Percentiles rank a stretch among this genome's conserved stretches.
phyloP scores from a whole-genome alignment of 2,113 vertebrate species.

The Turnix velox region DNA sequence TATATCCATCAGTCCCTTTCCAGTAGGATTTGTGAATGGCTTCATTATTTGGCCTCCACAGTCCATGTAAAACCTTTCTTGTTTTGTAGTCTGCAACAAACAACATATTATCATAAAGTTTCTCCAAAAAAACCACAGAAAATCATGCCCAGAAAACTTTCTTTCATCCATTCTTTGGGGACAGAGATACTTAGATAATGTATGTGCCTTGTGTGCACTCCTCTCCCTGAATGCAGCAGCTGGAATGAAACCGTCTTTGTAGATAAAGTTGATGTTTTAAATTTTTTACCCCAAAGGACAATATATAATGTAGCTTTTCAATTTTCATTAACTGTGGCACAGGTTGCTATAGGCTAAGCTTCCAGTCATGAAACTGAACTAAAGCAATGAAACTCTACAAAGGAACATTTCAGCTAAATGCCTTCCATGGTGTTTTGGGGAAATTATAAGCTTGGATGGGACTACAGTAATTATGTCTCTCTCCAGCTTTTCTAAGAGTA shows the following conservation, averaged over 20 bases:
- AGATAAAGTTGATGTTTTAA: conserved; percentile 35
- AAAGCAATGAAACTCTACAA: background rate
- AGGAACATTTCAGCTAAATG: background rate
- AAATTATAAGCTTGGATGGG: background rate
- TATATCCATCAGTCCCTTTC: background rate
- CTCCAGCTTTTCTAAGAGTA: background rate
- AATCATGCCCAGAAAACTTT: background rate
- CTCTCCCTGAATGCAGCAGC: background rate
- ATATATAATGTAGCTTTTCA: conserved; percentile 16
- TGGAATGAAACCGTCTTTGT: background rate
- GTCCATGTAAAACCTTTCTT: background rate
- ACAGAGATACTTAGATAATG: conserved; percentile 14
- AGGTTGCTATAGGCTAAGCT: conserved; percentile 7
- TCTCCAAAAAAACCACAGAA: background rate
- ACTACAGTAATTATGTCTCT: background rate
- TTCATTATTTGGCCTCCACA: background rate
- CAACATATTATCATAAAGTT: background rate
- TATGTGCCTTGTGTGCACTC: background rate
- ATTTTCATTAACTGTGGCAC: conserved; percentile 7
- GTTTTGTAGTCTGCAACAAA: background rate
- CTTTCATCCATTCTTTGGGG: conserved; percentile 30
- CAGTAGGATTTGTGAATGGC: background rate
- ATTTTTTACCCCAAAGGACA: conserved; percentile 34
- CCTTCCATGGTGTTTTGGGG: background rate
- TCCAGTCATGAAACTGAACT: conserved; percentile 22